Conservation (phyloP, 2,113 vertebrate genomes). For the Cynocephalus volans region DNA sequence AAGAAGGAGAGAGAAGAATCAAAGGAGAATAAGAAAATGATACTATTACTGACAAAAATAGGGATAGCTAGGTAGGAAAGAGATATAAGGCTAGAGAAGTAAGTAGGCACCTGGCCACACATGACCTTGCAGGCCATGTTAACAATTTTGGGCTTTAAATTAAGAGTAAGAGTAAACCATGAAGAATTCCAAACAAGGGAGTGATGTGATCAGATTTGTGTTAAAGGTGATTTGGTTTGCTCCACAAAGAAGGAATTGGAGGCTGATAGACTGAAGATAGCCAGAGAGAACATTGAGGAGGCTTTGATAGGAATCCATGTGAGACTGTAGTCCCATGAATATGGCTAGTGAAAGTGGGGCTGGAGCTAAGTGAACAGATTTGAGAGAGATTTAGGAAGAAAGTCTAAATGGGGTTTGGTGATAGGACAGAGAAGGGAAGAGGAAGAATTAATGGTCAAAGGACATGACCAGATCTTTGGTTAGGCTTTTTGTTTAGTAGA, state of each 20-base stretch:
- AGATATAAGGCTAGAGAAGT: neutral
- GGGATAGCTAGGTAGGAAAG: neutral
- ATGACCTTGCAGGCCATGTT: neutral
- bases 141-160: neutral
- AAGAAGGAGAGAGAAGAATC: neutral
- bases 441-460: neutral
- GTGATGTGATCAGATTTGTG: neutral
- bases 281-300: neutral
- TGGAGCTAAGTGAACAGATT: neutral
- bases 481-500: neutral
- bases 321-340: neutral
- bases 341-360: neutral
- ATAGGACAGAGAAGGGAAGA: neutral
- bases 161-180: neutral
- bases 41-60: neutral
- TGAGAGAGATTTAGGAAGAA: neutral
- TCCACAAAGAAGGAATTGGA: neutral
- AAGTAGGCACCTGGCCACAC: neutral
- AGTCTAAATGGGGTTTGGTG: neutral
- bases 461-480: neutral
- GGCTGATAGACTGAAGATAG: neutral
- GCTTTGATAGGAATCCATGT: neutral
- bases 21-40: neutral
- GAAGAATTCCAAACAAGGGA: neutral
- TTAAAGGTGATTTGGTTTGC: neutral